Conservation (phyloP, 2,888 invertebrate species). For the Leptopterna dolabrata region DNA sequence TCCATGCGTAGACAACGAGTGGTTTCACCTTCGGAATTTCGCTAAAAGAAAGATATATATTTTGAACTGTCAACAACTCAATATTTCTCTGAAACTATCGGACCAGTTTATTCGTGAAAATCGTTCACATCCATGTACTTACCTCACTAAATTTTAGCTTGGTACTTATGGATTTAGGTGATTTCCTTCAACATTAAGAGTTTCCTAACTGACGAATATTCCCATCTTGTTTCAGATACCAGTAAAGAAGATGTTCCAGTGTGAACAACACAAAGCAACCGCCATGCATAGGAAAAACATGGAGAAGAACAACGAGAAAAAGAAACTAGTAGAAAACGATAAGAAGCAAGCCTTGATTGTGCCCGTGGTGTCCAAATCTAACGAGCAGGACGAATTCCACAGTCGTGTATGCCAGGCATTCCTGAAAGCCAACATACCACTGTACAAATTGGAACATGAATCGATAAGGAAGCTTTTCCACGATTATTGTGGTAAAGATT, state of each 20-base stretch:
- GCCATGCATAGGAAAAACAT: not conserved
- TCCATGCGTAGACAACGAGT: too few relatives aligned
- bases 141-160: slow-evolving; percentile 1
- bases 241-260: slow-evolving; percentile 4
- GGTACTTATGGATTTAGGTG: slow-evolving; percentile 7
- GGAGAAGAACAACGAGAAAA: not conserved
- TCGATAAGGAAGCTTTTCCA: slow-evolving; percentile 24
- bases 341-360: slow-evolving; percentile 8
- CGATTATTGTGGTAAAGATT: slow-evolving; percentile 22
- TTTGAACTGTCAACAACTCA: too few relatives aligned
- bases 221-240: too few relatives aligned
- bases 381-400: not conserved
- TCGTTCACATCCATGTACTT: too few relatives aligned
- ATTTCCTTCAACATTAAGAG: not conserved
- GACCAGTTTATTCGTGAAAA: too few relatives aligned
- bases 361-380: not conserved
- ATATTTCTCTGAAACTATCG: too few relatives aligned
- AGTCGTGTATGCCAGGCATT: slow-evolving; percentile 35
- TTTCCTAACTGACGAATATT: slow-evolving; percentile 11
- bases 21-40: too few relatives aligned
- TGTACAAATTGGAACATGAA: slow-evolving; percentile 29
- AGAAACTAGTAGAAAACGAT: too few relatives aligned
- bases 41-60: too few relatives aligned
- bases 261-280: not conserved
- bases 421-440: slow-evolving; percentile 37